A percentile compares a stretch with the other conserved stretches of the same genome.
Evolutionary conservation across 2,888 invertebrate species (phyloP).

Genomic region (Agriopis marginaria): DNA sequence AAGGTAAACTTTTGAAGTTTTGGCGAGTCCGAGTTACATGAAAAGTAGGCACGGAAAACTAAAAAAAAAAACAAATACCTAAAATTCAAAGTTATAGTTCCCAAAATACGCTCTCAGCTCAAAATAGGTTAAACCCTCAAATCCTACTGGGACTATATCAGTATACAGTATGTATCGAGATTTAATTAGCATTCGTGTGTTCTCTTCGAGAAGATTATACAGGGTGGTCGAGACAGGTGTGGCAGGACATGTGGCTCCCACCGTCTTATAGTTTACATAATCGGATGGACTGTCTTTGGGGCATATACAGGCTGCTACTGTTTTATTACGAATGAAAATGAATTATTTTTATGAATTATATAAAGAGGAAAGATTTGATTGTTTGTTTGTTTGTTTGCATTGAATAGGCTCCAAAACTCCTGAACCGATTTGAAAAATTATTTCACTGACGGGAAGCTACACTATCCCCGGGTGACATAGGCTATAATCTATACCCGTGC

Average conservation of each 20-base stretch:
- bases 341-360: no score
- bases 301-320: conserved; percentile 49
- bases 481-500: no score
- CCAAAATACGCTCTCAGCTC: background rate
- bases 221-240: conserved; percentile 63
- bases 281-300: conserved; percentile 54
- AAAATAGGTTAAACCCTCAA: conserved; percentile 18
- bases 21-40: background rate
- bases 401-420: no score
- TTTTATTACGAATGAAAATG: background rate
- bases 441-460: no score
- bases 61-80: no score
- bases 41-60: no score
- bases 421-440: no score
- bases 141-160: conserved; percentile 16
- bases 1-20: no score
- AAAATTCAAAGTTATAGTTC: background rate
- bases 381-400: no score
- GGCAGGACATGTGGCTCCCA: conserved; percentile 69
- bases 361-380: no score
- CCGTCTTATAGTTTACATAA: conserved; percentile 66
- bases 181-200: conserved; percentile 35
- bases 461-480: no score
- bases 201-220: conserved; percentile 51
- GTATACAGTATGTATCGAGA: conserved; percentile 32